Evolutionary conservation across 2,113 vertebrate genomes (phyloP).

Genomic region (Misgurnus anguillicaudatus): DNA sequence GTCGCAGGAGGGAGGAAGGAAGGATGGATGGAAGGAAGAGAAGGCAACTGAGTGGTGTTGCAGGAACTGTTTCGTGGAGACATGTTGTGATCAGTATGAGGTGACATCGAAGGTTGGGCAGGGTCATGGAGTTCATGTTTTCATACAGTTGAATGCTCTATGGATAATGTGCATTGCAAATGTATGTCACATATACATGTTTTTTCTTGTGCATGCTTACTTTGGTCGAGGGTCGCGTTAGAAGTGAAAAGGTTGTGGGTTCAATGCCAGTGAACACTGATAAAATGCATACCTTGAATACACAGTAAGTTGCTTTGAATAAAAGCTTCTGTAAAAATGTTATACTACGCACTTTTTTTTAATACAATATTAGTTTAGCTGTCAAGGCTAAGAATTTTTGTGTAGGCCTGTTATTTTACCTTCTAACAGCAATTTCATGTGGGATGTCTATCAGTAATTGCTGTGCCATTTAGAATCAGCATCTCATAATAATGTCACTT

Average conservation of each 20-base stretch:
- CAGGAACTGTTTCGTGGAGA: background rate
- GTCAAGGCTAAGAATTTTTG: background rate
- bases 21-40: conserved; percentile 19
- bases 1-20: background rate
- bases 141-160: background rate
- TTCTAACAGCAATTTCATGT: background rate
- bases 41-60: conserved; percentile 19
- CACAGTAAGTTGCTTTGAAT: no score
- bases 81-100: conserved; percentile 32
- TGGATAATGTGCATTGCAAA: background rate
- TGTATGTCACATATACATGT: no score
- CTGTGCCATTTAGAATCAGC: conserved; percentile 24
- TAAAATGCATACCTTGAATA: no score
- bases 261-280: no score
- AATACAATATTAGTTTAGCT: background rate
- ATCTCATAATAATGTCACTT: conserved; percentile 29
- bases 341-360: no score
- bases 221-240: no score
- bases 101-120: conserved; percentile 4
- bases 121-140: background rate
- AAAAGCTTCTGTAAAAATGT: no score
- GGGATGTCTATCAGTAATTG: conserved; percentile 13
- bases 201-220: no score
- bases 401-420: background rate
- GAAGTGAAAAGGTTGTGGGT: no score